Base-by-base conservation (phyloP, 2,888 invertebrate species). In the Diaphora mendica region DNA sequence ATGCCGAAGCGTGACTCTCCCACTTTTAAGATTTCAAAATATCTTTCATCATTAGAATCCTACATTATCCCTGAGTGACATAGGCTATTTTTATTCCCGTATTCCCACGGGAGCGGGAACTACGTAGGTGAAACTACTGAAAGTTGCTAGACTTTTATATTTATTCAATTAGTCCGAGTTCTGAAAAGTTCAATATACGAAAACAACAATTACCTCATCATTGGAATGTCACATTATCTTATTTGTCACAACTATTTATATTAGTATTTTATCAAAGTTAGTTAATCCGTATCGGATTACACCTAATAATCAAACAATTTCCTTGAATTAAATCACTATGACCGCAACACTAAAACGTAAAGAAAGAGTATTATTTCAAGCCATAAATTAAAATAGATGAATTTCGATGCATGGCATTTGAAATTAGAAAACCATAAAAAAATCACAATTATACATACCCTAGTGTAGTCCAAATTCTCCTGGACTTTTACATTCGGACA, bases 401-500 rank as follows among this genome's bases (percentile, higher is more conserved):
- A 26, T 15, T 15, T 59, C 3, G n/a, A 55, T n/a, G 5, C 23
- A 55, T 5, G 7, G n/a, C 26, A 44, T 44, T 48, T 5, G 20
- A 7, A 55, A n/a, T 55, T 23, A 59, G 26, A 26, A 26, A 13
- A 55, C n/a, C 11, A 26, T n/a, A 26, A 64, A 30, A 64, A 20
- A 7, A 8, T 23, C 51, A 23, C 9, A 23, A 23, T 7, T 9
- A n/a, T 55, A 82, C 89, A 87, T 78, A 95, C 95, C 90, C 90
- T 94, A 2, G 93, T 93, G 65, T 90, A 92, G 78, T 95, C 93
- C 73, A 95, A 86, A 81, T 92, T 93, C 23, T 94, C 93, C 48
- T 95, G 95, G 64, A 94, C 79, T 76, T 92, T 93, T 3, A 94
- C 86, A 73, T 89, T 84, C 0, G 95, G 95, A 78, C 95, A 95